Evolutionary conservation across 2,888 invertebrate species (phyloP), one percentile per base, ranked within the genome.

Genomic region (Yponomeuta malinellus): DNA sequence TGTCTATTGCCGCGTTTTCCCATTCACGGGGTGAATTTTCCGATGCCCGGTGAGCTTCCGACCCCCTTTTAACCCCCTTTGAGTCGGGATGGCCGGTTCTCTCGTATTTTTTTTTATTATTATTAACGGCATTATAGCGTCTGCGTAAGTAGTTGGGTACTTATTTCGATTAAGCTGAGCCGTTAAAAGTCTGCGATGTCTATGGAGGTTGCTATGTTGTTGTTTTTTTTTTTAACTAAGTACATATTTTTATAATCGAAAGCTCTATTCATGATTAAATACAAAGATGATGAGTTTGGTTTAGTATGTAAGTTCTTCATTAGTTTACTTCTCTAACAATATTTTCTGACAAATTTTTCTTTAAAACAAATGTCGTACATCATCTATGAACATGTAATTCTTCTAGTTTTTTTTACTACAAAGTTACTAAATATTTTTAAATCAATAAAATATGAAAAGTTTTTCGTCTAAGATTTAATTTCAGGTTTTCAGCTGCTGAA

Each of bases 21-120:
- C 89, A 89, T 90, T 90, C 90, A 90, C 85, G 83, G 89, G 90
- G 88, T 88, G 90, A 90, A 89, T 90, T 90, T 90, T 88, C 91
- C 90, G 88, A 90, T 86, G 89, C 88, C 88, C 87, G 86, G 84
- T 85, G 86, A 88, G 83, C 85, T 85, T 84, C 85, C 84, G 79
- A 76, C 83, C 78, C 81, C 77, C 75, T 59, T 52, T 59, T 59
- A 59, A 59, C 83, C 81, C 80, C 77, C 76, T 79, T 79, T 79
- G 79, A 82, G 83, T 83, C 82, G 81, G 15, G 52, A 12, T 80
- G 81, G 86, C 85, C 84, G 29, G 48, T 68, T 33, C 43, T 43
- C 65, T 23, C 48, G 48, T n/a, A 3, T 43, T 31, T 43, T 43
- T 81, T 85, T 86, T 86, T 89, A 86, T 90, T 90, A 91, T 91